Evolutionary conservation across 2,797 vertebrate genomes (phyloP), one percentile per base, ranked within the genome.

Genomic region (Danio jaintianensis): DNA sequence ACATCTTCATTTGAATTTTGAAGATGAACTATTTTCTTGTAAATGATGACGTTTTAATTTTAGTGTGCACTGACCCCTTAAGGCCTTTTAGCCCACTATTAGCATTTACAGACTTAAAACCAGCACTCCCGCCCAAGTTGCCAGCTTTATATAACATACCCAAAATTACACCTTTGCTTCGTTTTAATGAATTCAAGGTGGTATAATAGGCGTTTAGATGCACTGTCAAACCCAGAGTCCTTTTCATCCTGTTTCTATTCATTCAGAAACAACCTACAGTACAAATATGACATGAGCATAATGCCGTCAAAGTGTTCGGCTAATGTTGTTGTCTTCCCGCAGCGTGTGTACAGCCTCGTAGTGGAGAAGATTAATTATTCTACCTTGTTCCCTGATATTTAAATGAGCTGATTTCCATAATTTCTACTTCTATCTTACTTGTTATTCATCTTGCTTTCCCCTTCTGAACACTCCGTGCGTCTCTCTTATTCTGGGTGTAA

Each of bases 331-430:
- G 62, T 70, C 80, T 76, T 76, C 42, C 78, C 53, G 71, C 64
- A 15, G 73, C 68, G 55, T 62, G 72, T 59, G 55, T 29, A 53
- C 80, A 47, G 61, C 7, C 56, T 73, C 55, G 11, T 77, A 71
- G 45, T 45, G 20, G 67, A 80, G 78, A 71, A 82, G 80, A 77
- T 72, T 85, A 68, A 79, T 82, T 82, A 78, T 85, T 80, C 77
- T 82, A 75, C 77, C 75, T 75, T 81, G 74, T 63, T 78, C 70
- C 75, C 75, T 72, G 58, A 85, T 83, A 83, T 83, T 67, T 66
- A 83, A 83, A 85, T 81, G 45, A 50, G 58, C 70, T 50, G 52
- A 85, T 85, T 83, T 78, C 78, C 84, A 85, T 85, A 78, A 83
- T 83, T 83, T 80, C 74, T 75, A 74, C 75, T 78, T 74, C 47